Conservation (phyloP, 2,113 vertebrate species). For the Pterocles gutturalis region DNA sequence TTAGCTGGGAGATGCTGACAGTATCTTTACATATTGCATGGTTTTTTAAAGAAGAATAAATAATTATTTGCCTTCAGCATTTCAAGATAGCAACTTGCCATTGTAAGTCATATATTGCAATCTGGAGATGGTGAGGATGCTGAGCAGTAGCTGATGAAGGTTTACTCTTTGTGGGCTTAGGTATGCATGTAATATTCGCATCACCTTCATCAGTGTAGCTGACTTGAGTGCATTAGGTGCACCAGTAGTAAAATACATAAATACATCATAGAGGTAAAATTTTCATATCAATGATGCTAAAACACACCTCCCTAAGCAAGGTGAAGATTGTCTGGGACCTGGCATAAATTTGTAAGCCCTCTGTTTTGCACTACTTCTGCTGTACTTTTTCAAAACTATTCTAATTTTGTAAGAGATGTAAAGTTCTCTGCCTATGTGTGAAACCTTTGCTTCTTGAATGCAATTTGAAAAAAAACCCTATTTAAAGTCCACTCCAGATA, state of each 20-base stretch:
- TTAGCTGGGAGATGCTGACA: neutral
- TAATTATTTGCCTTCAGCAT: neutral
- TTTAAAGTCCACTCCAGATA: neutral
- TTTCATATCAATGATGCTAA: neutral
- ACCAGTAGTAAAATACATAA: neutral
- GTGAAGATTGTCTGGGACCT: neutral
- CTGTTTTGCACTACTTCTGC: neutral
- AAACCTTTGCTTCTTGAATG: constrained; percentile 29
- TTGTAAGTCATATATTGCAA: neutral
- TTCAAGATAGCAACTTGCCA: neutral
- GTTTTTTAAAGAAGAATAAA: neutral
- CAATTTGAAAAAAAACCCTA: neutral
- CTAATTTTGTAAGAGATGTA: neutral
- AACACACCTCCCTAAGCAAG: neutral
- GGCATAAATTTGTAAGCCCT: neutral
- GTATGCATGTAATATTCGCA: neutral
- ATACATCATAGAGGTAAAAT: neutral
- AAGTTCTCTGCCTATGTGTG: neutral
- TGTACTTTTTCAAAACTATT: neutral
- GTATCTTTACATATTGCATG: neutral
- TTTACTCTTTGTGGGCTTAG: neutral
- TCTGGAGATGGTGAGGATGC: neutral
- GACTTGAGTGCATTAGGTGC: neutral
- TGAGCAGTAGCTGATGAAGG: neutral
- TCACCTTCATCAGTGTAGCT: neutral